These are phyloP conservation scores for Myotis daubentonii DNA, from an alignment of 2,797 vertebrate species.

Conservation along the genomic window DNA sequence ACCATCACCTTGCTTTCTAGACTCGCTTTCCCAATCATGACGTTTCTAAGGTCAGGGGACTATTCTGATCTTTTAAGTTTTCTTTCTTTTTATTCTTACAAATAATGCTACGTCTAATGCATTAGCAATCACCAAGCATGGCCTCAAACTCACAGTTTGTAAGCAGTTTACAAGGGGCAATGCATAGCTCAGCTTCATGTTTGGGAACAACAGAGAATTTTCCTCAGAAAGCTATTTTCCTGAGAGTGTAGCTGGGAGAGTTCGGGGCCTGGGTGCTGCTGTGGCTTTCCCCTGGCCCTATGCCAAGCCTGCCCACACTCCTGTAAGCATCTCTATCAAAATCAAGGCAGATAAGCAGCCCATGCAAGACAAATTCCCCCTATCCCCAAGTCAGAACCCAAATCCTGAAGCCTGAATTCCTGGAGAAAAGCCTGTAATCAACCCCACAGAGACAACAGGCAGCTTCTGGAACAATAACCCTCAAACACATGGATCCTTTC, in stretches of 20 bases:
- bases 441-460: slow-evolving; percentile 40
- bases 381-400: slow-evolving; percentile 9
- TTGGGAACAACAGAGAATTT: not conserved
- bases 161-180: not conserved
- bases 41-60: not conserved
- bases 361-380: slow-evolving; percentile 42
- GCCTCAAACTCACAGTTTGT: not conserved
- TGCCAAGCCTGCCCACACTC: not conserved
- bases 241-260: not conserved
- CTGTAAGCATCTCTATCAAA: slow-evolving; percentile 33
- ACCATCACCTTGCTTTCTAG: not conserved
- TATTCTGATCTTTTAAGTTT: not conserved
- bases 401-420: slow-evolving; percentile 51
- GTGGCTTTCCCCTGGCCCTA: not conserved
- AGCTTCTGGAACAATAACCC: slow-evolving; percentile 58
- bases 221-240: not conserved
- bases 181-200: not conserved
- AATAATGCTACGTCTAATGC: not conserved
- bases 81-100: not conserved
- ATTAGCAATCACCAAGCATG: not conserved
- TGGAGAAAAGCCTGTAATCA: slow-evolving; percentile 50
- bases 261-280: not conserved
- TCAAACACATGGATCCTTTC: slow-evolving; percentile 57
- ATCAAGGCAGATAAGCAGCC: slow-evolving; percentile 51
- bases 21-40: not conserved